Percentiles rank a stretch among this genome's conserved stretches.
Conservation (phyloP, 2,797 vertebrate genomes). For the Neoniphon sammara region DNA sequence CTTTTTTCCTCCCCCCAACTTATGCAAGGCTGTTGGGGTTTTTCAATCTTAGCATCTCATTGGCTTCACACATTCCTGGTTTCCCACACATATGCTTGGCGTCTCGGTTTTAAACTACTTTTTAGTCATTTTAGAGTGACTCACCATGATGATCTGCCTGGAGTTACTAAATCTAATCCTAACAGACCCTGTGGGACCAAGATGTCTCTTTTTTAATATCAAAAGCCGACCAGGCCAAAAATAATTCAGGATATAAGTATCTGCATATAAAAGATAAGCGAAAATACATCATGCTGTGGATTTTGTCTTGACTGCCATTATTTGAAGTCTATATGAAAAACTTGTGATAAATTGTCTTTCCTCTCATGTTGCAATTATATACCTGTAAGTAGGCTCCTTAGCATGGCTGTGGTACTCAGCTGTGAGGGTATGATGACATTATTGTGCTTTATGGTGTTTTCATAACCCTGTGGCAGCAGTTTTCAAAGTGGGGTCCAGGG, state of each 20-base stretch:
- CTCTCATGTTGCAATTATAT: too few relatives aligned
- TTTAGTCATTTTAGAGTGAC: background rate
- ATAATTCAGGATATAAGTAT: background rate
- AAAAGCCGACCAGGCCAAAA: background rate
- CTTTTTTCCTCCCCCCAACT: background rate
- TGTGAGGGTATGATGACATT: too few relatives aligned
- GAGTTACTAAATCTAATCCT: too few relatives aligned
- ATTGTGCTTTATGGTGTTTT: too few relatives aligned
- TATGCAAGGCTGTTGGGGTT: background rate
- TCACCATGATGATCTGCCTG: background rate
- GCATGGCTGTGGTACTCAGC: too few relatives aligned
- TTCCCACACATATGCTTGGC: background rate
- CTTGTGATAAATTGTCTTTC: too few relatives aligned
- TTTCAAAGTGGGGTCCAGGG: too few relatives aligned
- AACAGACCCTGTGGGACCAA: background rate
- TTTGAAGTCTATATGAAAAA: too few relatives aligned
- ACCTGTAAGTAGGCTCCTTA: too few relatives aligned
- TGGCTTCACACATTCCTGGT: background rate
- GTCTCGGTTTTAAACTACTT: background rate
- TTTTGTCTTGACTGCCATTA: background rate
- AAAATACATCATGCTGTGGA: too few relatives aligned
- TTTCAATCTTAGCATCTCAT: constrained; percentile 10
- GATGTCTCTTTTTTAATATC: background rate
- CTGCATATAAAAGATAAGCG: too few relatives aligned
- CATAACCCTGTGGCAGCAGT: too few relatives aligned